Percentiles rank a stretch among this genome's conserved stretches.
phyloP scores from a whole-genome alignment of 2,113 vertebrate genomes.

The Semicossyphus pulcher region DNA sequence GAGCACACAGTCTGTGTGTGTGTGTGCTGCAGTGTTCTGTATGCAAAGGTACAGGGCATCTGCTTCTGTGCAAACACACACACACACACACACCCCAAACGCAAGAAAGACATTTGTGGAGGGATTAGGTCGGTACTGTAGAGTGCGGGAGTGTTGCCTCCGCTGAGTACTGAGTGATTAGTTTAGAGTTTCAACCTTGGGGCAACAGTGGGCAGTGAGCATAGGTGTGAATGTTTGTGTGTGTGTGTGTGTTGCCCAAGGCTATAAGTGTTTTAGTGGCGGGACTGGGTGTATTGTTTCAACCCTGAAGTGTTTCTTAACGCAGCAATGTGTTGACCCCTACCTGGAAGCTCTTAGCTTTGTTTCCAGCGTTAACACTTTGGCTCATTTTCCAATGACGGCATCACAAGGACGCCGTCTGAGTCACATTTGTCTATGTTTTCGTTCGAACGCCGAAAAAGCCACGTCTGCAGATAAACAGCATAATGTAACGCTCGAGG shows the following conservation, averaged over 20 bases:
- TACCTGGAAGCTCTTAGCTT: slow-evolving; percentile 53
- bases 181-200: slow-evolving; percentile 73
- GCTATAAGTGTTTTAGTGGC: slow-evolving; percentile 54
- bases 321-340: slow-evolving; percentile 57
- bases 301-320: slow-evolving; percentile 53
- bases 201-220: slow-evolving; percentile 46
- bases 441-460: too few species aligned
- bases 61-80: slow-evolving; percentile 33
- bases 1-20: too few species aligned
- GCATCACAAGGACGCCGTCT: too few species aligned
- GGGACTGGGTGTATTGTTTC: slow-evolving; percentile 61
- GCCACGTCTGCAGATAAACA: too few species aligned
- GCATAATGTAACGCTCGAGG: too few species aligned
- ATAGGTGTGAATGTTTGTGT: slow-evolving; percentile 20
- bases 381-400: slow-evolving; percentile 42
- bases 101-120: slow-evolving; percentile 18
- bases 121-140: slow-evolving; percentile 20
- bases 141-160: slow-evolving; percentile 42
- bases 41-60: slow-evolving; percentile 18
- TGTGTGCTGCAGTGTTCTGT: background rate
- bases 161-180: slow-evolving; percentile 50
- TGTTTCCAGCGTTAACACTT: slow-evolving; percentile 48
- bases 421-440: slow-evolving; percentile 10
- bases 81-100: slow-evolving; percentile 4
- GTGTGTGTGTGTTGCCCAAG: slow-evolving; percentile 19